Percentiles rank a stretch among this genome's conserved stretches.
These are phyloP conservation scores for Hyaena hyaena DNA, from an alignment of 2,113 vertebrate genomes.

Conservation along the genomic window DNA sequence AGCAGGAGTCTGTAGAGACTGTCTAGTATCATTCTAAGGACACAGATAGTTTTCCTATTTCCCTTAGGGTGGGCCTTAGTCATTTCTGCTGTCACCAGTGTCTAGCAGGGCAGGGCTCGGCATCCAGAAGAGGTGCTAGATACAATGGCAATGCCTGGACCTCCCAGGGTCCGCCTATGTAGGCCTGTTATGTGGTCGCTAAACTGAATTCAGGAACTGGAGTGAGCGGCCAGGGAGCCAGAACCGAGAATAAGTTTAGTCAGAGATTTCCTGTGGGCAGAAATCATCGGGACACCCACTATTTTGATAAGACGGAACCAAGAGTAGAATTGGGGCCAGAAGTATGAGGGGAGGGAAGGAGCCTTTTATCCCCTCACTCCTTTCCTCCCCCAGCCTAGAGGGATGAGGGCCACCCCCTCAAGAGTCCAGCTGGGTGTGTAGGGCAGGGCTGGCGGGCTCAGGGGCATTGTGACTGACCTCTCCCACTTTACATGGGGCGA, in stretches of 20 bases:
- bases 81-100: not conserved
- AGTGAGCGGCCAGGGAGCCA: not conserved
- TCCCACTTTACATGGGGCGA: not conserved
- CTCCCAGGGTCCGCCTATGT: not conserved
- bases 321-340: not conserved
- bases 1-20: not conserved
- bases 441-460: not conserved
- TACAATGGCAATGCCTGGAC: not conserved
- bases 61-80: not conserved
- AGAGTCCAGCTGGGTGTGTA: not conserved
- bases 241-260: not conserved
- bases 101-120: not conserved
- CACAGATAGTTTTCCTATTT: not conserved
- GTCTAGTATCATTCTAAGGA: not conserved
- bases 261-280: slow-evolving; percentile 14
- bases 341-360: not conserved
- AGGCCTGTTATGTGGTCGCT: not conserved
- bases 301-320: not conserved
- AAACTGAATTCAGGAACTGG: not conserved
- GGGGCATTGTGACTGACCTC: not conserved
- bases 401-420: not conserved
- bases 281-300: not conserved
- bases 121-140: not conserved
- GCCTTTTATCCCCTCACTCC: no score
- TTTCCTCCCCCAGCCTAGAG: not conserved